Conservation (phyloP, 2,113 vertebrate genomes). For the Corapipo altera region DNA sequence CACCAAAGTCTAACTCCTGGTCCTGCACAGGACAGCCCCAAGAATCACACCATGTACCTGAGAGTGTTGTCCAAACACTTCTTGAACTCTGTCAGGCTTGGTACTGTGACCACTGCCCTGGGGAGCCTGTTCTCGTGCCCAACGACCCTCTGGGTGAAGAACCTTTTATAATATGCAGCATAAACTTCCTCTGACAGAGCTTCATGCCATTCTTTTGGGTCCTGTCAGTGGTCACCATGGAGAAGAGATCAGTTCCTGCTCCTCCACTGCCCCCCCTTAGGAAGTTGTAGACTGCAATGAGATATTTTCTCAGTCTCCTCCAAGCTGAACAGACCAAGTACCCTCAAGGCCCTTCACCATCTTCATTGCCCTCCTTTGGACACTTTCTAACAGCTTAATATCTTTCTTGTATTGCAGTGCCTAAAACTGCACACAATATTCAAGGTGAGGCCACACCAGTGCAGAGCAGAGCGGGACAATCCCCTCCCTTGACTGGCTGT, state of each 20-base stretch:
- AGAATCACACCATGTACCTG: neutral
- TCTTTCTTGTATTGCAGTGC: neutral
- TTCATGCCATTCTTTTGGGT: neutral
- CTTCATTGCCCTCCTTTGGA: neutral
- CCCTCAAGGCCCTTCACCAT: neutral
- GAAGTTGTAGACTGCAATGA: neutral
- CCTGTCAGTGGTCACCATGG: neutral
- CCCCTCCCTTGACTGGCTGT: neutral
- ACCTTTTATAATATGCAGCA: neutral
- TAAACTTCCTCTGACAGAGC: neutral
- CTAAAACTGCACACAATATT: neutral
- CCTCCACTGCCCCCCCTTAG: neutral
- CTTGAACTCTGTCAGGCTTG: neutral
- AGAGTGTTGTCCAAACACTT: neutral
- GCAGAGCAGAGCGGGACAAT: neutral
- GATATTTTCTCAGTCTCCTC: neutral
- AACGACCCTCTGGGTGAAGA: neutral
- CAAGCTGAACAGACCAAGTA: neutral
- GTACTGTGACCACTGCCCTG: neutral
- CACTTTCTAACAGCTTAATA: neutral
- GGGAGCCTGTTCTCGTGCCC: neutral
- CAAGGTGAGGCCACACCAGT: fast-evolving
- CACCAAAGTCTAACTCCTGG: neutral
- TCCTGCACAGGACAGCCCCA: fast-evolving
- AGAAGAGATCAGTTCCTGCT: neutral